Evolutionary conservation across 2,888 invertebrate species (phyloP), one percentile per base, ranked within the genome.

Genomic region (Rotaria socialis): DNA sequence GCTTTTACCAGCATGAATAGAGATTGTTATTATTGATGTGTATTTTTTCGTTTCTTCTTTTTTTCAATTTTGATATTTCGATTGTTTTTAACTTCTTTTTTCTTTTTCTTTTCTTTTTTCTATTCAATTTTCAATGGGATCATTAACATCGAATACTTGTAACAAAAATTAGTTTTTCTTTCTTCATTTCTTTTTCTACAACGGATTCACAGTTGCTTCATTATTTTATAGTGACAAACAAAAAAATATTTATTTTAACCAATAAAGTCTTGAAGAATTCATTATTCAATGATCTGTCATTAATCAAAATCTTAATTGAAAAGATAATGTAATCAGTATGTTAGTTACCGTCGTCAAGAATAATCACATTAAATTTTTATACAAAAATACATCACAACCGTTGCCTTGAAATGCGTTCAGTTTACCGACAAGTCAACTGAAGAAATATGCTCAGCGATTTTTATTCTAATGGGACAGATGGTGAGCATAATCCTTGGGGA

Each of bases 131-230:
- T 67, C 27, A 27, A 67, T 35, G 35, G 16, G 11, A 27, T 35
- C 27, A 35, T 67, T 67, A n/a, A 35, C 27, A 16, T 67, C 16
- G 24, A 67, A 27, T 27, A 67, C 16, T 27, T 67, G 35, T 16
- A 67, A 67, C 16, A 50, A 67, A 67, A 67, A 67, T 67, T 67
- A 67, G 67, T 4, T 67, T 67, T 67, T 35, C 35, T 60, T 60
- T 27, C 50, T 50, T 10, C 27, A 35, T 4, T 67, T 56, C 6
- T 7, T 5, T 24, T 22, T 56, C 22, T 56, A 22, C 22, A 56
- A 22, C 4, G 22, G 22, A 56, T 3, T 56, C 24, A 56, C 22
- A 56, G 56, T 56, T 56, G 56, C 5, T 56, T 56, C 8, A 27
- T 27, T 67, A 35, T 67, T 16, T 2, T 27, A 67, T 67, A 35